Conservation (phyloP, 2,113 vertebrate genomes). For the Halcyon senegalensis region DNA sequence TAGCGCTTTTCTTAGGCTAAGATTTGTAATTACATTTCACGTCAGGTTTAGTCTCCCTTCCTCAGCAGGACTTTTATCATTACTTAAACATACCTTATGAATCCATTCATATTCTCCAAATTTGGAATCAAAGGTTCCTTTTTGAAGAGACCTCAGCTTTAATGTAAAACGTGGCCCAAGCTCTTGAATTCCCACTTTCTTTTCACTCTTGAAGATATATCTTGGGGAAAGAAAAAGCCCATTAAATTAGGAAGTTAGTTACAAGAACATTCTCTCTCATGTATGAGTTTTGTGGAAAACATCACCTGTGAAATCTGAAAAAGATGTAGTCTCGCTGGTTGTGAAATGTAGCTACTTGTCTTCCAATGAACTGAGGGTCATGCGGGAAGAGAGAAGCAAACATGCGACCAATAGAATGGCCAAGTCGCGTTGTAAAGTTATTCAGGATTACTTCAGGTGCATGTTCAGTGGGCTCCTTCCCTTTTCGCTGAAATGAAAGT, state of each 20-base stretch:
- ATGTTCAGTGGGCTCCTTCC: slow-evolving; percentile 91
- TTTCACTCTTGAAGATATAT: slow-evolving; percentile 97
- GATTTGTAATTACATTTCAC: not conserved
- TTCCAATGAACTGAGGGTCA: slow-evolving; percentile 91
- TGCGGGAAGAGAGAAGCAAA: slow-evolving; percentile 95
- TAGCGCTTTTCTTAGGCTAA: not conserved
- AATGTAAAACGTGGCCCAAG: slow-evolving; percentile 96
- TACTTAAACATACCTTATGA: slow-evolving; percentile 86
- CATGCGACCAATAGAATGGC: slow-evolving; percentile 91
- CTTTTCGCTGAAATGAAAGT: slow-evolving; percentile 81
- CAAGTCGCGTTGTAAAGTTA: slow-evolving; percentile 93
- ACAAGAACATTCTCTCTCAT: not conserved
- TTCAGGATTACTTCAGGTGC: slow-evolving; percentile 94
- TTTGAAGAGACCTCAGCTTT: slow-evolving; percentile 95
- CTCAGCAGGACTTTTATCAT: not conserved
- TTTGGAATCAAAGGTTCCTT: slow-evolving; percentile 98
- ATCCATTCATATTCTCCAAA: slow-evolving; percentile 99
- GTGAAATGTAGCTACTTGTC: slow-evolving; percentile 97
- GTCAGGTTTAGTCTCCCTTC: not conserved
- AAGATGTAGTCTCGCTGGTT: slow-evolving; percentile 98
- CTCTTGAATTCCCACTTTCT: slow-evolving; percentile 96
- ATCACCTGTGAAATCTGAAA: slow-evolving; percentile 95
- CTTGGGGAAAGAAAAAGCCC: slow-evolving; percentile 42
- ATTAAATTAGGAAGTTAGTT: not conserved
- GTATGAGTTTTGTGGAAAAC: not conserved